phyloP scores from a whole-genome alignment of 2,888 invertebrate genomes.

The Macrophya alboannulata region DNA sequence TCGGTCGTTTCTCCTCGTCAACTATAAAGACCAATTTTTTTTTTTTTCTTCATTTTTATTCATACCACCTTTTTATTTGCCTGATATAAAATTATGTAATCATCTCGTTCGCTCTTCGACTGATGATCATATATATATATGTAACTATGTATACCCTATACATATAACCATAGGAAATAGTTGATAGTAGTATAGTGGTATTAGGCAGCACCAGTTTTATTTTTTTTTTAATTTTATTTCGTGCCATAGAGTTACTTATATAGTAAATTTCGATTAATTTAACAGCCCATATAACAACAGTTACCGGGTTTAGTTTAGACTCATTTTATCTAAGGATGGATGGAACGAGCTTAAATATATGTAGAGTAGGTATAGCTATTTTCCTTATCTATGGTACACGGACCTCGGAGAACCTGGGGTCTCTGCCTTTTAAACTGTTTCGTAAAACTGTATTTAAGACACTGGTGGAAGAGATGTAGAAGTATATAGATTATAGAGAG shows the following conservation, averaged over 20 bases:
- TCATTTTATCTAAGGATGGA: neutral
- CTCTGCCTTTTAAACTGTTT: neutral
- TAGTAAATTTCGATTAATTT: constrained; percentile 23
- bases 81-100: constrained; percentile 40
- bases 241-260: neutral
- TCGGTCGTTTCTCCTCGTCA: constrained; percentile 35
- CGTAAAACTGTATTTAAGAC: neutral
- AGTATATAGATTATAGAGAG: too few relatives aligned
- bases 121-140: neutral
- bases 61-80: neutral
- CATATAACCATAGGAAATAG: too few relatives aligned
- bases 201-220: too few relatives aligned
- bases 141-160: neutral
- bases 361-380: neutral
- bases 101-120: constrained; percentile 18
- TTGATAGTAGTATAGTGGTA: too few relatives aligned
- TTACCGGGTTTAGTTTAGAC: neutral
- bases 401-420: neutral
- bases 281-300: constrained; percentile 5
- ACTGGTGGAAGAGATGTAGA: neutral
- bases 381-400: neutral
- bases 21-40: neutral
- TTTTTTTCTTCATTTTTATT: neutral
- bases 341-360: neutral
- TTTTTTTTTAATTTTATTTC: too few relatives aligned